Evolutionary conservation across 2,888 invertebrate genomes (phyloP).

Genomic region (Spatulosminthurus flaviceps): DNA sequence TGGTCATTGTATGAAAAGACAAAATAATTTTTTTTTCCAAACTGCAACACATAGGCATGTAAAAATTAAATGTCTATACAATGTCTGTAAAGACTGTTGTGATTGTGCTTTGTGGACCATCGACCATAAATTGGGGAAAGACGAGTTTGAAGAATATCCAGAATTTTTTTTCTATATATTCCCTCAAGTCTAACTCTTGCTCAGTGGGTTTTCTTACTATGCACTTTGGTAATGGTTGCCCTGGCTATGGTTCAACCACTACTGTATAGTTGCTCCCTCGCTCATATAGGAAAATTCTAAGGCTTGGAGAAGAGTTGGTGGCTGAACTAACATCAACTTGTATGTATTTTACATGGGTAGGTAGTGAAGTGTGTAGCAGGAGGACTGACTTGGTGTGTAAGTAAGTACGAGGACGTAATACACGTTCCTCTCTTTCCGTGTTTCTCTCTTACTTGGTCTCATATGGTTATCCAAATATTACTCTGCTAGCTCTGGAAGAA

Average conservation of each 20-base stretch:
- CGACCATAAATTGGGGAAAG: conserved; percentile 11
- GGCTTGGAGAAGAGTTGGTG: too few relatives aligned
- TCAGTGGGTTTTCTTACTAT: background rate
- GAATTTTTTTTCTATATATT: background rate
- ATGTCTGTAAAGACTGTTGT: too few relatives aligned
- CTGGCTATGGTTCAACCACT: background rate
- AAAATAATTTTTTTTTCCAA: too few relatives aligned
- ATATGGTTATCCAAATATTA: background rate
- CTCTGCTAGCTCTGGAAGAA: background rate
- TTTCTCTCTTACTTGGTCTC: background rate
- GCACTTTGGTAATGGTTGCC: background rate
- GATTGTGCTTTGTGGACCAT: background rate
- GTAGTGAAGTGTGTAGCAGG: background rate
- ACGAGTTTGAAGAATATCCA: conserved; percentile 1
- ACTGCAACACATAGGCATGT: too few relatives aligned
- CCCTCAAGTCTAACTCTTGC: background rate
- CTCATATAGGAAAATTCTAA: background rate
- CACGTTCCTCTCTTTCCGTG: background rate
- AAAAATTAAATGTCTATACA: too few relatives aligned
- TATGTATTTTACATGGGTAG: background rate
- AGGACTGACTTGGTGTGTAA: background rate
- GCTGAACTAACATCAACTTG: too few relatives aligned
- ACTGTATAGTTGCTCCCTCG: background rate
- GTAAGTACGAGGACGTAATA: background rate
- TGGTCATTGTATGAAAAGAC: too few relatives aligned